Percentiles rank a stretch among this genome's conserved stretches.
Evolutionary conservation across 2,797 vertebrate genomes (phyloP).

Genomic region (Phalanger gymnotis): DNA sequence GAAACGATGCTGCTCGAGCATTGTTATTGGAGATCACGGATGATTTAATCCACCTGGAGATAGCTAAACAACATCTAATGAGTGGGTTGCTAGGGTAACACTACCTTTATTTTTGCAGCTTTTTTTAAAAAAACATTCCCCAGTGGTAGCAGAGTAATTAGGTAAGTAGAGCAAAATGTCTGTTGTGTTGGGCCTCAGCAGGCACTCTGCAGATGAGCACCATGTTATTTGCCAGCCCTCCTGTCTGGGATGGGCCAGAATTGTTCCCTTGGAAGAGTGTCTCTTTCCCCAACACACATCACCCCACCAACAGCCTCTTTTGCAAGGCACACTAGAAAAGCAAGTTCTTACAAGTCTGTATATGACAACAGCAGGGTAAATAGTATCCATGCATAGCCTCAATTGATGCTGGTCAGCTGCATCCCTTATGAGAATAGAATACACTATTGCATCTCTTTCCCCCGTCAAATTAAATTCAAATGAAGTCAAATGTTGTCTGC

Average conservation of each 20-base stretch:
- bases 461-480: constrained; percentile 33
- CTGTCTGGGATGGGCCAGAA: neutral
- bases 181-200: neutral
- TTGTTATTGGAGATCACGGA: constrained; percentile 26
- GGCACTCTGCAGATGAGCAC: constrained; percentile 52
- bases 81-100: constrained; percentile 68
- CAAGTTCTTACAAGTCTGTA: constrained; percentile 9
- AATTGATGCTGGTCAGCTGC: neutral
- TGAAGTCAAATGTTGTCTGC: neutral
- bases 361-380: neutral
- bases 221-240: neutral
- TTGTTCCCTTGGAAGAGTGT: neutral
- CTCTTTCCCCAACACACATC: constrained; percentile 8
- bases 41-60: constrained; percentile 51
- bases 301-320: neutral
- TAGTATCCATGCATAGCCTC: neutral
- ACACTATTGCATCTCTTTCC: neutral
- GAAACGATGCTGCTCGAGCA: constrained; percentile 56
- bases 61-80: constrained; percentile 24
- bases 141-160: constrained; percentile 69
- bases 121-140: constrained; percentile 67
- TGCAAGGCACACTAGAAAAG: neutral
- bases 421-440: neutral
- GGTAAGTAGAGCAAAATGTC: constrained; percentile 72
- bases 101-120: constrained; percentile 46